Evolutionary conservation across 2,888 invertebrate species (phyloP), one percentile per base, ranked within the genome.

Genomic region (Eupithecia exiguata): DNA sequence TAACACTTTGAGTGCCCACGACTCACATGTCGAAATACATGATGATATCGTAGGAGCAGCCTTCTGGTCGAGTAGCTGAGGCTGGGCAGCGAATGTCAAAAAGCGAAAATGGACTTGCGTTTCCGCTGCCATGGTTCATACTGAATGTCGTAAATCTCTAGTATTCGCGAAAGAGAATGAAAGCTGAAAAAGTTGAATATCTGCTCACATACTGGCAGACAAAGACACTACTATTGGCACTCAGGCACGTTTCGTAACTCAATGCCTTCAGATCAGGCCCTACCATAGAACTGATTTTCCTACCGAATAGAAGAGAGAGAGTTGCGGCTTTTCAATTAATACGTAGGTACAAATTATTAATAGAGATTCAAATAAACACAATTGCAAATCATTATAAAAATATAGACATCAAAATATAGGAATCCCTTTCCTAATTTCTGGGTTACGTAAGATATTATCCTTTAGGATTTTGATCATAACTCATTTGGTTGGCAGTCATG

Each of bases 191-290:
- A 72, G 68, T 72, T 70, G 68, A 72, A 75, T 75, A 75, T 73
- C 72, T 63, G 70, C 58, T 67, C 75, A 72, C 72, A 75, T 62
- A 69, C 69, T 72, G 65, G 63, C 53, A 70, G 70, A 70, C 66
- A 61, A 46, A 68, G 71, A 70, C 61, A 14, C 70, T 70, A 72
- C 75, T 49, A 72, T 66, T 38, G 68, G 66, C 65, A 61, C 75
- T 75, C 61, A 38, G 49, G 62, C 75, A 75, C 75, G 75, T 75
- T 72, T 68, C 63, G 66, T 75, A 46, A 75, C 75, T 72, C 71
- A 53, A 72, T 68, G 72, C 72, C 62, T 69, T 40, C 66, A 40
- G 40, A 66, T 40, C 66, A 25, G 21, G 38, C 66, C 66, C 66
- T 66, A 66, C 66, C 25, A 66, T 14, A 14, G 40, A 21, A 1